These are phyloP conservation scores for Erinaceus europaeus DNA, from an alignment of 2,113 vertebrate species.

Conservation along the genomic window DNA sequence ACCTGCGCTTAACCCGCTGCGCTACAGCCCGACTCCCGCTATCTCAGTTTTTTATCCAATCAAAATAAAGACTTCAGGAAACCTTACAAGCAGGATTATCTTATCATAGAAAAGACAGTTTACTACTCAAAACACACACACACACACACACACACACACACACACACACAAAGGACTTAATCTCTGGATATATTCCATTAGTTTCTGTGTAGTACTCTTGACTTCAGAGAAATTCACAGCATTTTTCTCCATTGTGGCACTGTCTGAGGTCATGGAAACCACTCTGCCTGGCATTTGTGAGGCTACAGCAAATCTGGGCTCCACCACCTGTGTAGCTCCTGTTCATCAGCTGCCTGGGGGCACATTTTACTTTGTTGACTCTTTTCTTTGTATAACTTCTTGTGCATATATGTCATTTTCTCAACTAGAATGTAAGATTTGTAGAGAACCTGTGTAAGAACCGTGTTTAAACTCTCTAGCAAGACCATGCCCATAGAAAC, in stretches of 20 bases:
- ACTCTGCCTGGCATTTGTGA: not conserved
- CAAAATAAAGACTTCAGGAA: not conserved
- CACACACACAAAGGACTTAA: not conserved
- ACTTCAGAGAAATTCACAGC: too few relatives aligned
- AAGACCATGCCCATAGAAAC: conserved; percentile 30
- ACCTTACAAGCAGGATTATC: not conserved
- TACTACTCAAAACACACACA: too few relatives aligned
- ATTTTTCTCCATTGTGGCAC: not conserved
- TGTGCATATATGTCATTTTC: conserved; percentile 5
- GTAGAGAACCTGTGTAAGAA: conserved; percentile 5
- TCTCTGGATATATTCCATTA: too few relatives aligned
- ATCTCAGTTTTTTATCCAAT: conserved; percentile 4
- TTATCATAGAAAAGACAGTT: not conserved
- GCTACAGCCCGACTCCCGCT: too few relatives aligned
- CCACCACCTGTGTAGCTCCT: not conserved
- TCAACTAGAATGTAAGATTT: conserved; percentile 16
- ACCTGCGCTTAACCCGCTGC: too few relatives aligned
- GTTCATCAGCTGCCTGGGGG: conserved; percentile 21
- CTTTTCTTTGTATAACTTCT: conserved; percentile 40
- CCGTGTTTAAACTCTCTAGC: not conserved
- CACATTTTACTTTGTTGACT: not conserved
- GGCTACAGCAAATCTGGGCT: not conserved
- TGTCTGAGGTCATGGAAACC: not conserved
- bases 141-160: too few relatives aligned
- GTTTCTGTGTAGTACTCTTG: not conserved